These are phyloP conservation scores for Nephrotoma appendiculata DNA, from an alignment of 2,888 invertebrate species.

Conservation along the genomic window DNA sequence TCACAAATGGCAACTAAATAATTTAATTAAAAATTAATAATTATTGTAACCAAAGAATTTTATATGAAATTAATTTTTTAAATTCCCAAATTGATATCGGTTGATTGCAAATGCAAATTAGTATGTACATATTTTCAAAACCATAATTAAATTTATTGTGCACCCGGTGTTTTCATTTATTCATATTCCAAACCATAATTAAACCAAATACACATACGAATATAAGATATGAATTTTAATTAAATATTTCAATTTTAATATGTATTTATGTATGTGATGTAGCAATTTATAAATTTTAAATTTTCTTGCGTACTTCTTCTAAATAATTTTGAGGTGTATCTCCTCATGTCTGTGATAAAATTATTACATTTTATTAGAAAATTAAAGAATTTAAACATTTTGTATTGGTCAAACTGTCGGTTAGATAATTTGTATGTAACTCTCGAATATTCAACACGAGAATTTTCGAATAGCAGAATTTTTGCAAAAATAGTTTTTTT, in stretches of 20 bases:
- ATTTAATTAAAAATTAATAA: background rate
- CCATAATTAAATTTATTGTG: background rate
- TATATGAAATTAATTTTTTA: too few relatives aligned
- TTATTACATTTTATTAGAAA: too few relatives aligned
- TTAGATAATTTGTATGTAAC: too few relatives aligned
- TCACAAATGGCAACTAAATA: background rate
- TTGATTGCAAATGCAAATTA: background rate
- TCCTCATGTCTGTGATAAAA: background rate
- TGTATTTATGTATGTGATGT: background rate
- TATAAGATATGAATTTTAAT: background rate
- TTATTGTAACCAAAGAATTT: background rate
- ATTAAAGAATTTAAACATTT: too few relatives aligned
- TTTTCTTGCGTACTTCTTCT: background rate
- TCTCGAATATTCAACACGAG: too few relatives aligned
- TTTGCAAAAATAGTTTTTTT: too few relatives aligned
- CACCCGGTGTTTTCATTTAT: background rate
- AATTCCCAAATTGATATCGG: background rate
- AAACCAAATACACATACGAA: background rate
- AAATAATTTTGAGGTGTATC: background rate
- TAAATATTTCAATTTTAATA: background rate
- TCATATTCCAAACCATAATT: background rate
- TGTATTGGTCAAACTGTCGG: too few relatives aligned
- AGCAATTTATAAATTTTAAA: background rate
- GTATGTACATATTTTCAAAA: background rate
- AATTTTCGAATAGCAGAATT: too few relatives aligned